Base-by-base conservation (phyloP, 2,888 invertebrate genomes). In the Drosophila neoperkinsi region DNA sequence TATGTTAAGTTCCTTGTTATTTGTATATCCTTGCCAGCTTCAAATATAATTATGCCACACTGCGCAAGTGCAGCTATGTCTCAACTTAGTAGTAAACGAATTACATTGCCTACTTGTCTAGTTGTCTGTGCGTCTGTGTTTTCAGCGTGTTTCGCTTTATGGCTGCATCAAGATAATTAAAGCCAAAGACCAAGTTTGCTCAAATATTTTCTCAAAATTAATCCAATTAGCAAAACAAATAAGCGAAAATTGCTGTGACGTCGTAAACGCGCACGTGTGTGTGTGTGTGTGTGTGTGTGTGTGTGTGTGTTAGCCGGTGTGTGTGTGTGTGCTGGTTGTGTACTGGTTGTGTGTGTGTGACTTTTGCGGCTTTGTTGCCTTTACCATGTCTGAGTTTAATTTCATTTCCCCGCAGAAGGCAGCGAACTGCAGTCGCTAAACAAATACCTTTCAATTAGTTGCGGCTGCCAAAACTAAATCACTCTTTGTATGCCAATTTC, bases 391-490 rank as follows among this genome's bases (percentile, higher is more conserved):
- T 73, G 64, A 55, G 36, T 60, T 70, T 77, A 74, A 83, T 77
- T 83, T 83, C 59, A 72, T 77, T 81, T 83, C 68, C 73, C 66
- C 62, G 73, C 69, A 66, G 59, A 46, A 58, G 72, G 66, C 77
- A 70, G 30, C 73, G 65, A 65, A 60, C 77, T 83, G 81, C 77
- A 83, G 63, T 77, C 81, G 82, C 85, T 84, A 77, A 83, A 83
- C 83, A 83, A 83, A 83, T 83, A 84, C 85, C 83, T 83, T 84
- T 83, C 85, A 83, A 83, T 83, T 83, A 83, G 83, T 82, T 83
- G 83, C 68, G 83, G 85, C 77, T 77, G 83, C 67, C 83, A 82
- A 84, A 81, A 79, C 80, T 82, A 79, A 84, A 83, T 84, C 84
- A 81, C 71, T 76, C 84, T 81, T 81, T 84, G 79, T 79, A 67